Base-by-base conservation (phyloP, 2,888 invertebrate species). In the Diogma glabrata region DNA sequence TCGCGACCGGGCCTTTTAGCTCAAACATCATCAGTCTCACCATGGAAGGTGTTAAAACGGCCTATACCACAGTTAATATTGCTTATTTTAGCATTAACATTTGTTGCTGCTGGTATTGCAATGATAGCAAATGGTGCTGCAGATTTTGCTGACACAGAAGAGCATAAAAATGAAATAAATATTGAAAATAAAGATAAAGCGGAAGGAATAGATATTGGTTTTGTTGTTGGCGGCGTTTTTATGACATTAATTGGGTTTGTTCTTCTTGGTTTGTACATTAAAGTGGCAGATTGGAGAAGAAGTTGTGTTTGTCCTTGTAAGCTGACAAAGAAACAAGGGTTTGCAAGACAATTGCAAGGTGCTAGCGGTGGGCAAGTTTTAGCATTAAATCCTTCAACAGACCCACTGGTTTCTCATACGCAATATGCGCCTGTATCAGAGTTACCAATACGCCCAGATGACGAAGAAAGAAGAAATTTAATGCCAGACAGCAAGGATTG, bases 361-460 rank as follows among this genome's bases (percentile, higher is more conserved):
- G 67, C 74, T 36, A 72, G 75, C 54, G 63, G 63, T 36, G 63
- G 63, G 1, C 75, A 76, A 49, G 74, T 80, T 26, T 73, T 81
- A 40, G 81, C 81, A 1, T 74, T 83, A 51, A 84, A 84, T 70
- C 85, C 85, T 48, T 84, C 84, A 46, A 85, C 84, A 28, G 85
- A 85, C 72, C 77, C 84, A 26, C 71, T 85, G 58, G 84, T 85
- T 48, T 78, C 81, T 1, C 69, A 71, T 53, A 83, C 83, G 26
- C 84, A 84, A 69, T 84, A 85, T 70, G 84, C 81, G 46, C 83
- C 84, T 1, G 82, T 84, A 16, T 77, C 83, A 30, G 85, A 85
- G 67, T 78, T 84, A 58, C 82, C 84, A 45, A 76, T 77, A 12
- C 76, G 77, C 50, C 81, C 73, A 69, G 84, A 75, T 49, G 65